phyloP scores from a whole-genome alignment of 2,888 invertebrate species.

The Cephonodes hylas region DNA sequence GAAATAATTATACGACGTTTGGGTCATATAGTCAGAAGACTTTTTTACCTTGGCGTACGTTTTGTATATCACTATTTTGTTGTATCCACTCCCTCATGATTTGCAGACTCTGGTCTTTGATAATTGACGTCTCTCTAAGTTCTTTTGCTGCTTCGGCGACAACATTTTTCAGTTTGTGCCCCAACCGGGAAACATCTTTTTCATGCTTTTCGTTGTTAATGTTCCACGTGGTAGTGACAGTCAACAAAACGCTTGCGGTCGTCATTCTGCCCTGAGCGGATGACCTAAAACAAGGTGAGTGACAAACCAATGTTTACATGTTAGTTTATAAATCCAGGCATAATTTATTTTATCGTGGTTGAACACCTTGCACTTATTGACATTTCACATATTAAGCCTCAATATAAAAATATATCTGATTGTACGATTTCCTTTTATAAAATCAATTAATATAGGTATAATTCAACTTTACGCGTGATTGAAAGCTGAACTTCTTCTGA shows the following conservation, averaged over 20 bases:
- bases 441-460: too few relatives aligned
- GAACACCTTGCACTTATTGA: neutral
- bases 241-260: slow-evolving; percentile 66
- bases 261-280: slow-evolving; percentile 48
- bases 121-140: slow-evolving; percentile 85
- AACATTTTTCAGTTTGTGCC: slow-evolving; percentile 40
- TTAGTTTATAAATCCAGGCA: neutral
- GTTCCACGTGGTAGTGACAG: slow-evolving; percentile 64
- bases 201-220: slow-evolving; percentile 56
- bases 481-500: too few relatives aligned
- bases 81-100: slow-evolving; percentile 86
- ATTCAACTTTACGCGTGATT: too few relatives aligned
- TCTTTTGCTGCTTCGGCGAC: slow-evolving; percentile 82
- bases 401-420: too few relatives aligned
- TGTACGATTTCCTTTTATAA: too few relatives aligned
- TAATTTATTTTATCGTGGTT: neutral
- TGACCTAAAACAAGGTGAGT: slow-evolving; percentile 16
- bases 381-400: neutral
- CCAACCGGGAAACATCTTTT: slow-evolving; percentile 45
- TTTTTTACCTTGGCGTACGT: slow-evolving; percentile 83
- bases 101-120: slow-evolving; percentile 82
- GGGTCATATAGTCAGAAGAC: neutral
- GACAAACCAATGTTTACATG: slow-evolving; percentile 10
- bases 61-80: slow-evolving; percentile 85
- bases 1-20: neutral